These are phyloP conservation scores for Cephus runcator DNA, from an alignment of 2,888 invertebrate genomes.

Conservation along the genomic window DNA sequence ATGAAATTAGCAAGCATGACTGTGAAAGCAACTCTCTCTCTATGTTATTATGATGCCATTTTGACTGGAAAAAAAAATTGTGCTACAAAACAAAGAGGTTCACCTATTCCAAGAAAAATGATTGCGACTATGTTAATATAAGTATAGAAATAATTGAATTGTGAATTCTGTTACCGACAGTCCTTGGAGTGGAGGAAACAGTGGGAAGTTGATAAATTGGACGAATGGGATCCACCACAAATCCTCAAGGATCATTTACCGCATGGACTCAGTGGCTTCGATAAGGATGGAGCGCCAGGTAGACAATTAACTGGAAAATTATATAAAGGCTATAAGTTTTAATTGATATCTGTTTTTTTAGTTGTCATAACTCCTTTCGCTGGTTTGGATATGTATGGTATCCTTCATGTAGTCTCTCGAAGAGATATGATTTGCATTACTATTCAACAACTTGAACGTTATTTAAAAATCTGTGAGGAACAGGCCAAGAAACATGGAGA, in stretches of 20 bases:
- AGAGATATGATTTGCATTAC: constrained; percentile 80
- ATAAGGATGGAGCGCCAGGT: constrained; percentile 86
- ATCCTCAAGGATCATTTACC: constrained; percentile 79
- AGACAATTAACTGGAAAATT: constrained; percentile 26
- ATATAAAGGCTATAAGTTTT: constrained; percentile 18
- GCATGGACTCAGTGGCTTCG: constrained; percentile 82
- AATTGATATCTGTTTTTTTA: constrained; percentile 49
- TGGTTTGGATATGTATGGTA: constrained; percentile 83
- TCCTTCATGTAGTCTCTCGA: constrained; percentile 78
- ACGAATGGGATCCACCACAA: constrained; percentile 78
- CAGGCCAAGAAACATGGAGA: constrained; percentile 73
- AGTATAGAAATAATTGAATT: neutral
- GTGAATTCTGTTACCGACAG: constrained; percentile 60
- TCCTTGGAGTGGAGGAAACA: constrained; percentile 79
- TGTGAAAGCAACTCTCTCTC: constrained; percentile 1
- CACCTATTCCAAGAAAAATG: neutral
- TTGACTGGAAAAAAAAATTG: neutral
- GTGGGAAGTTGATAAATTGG: constrained; percentile 79
- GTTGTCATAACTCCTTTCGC: constrained; percentile 85
- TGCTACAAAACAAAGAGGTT: neutral
- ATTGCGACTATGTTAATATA: neutral
- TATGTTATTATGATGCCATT: neutral
- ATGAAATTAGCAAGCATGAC: neutral
- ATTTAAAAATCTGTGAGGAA: constrained; percentile 72
- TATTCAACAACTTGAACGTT: constrained; percentile 74